These are phyloP conservation scores for Danionella cerebrum DNA, from an alignment of 2,113 vertebrate genomes.

Conservation along the genomic window DNA sequence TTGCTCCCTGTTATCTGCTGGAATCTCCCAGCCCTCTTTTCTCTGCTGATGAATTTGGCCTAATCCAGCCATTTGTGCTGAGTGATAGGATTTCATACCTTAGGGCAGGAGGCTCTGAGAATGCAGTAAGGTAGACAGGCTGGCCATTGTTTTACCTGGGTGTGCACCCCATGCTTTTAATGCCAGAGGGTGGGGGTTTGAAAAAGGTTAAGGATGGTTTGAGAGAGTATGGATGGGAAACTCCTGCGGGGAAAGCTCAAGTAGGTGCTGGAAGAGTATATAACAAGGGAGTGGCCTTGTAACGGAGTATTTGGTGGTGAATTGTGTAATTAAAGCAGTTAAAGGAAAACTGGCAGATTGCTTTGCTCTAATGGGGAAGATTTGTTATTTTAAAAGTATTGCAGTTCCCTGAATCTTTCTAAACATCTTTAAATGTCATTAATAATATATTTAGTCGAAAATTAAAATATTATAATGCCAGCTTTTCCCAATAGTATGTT, in stretches of 20 bases:
- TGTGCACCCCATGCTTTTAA: conserved; percentile 47
- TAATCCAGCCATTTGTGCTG: conserved; percentile 57
- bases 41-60: conserved; percentile 52
- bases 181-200: conserved; percentile 19
- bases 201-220: conserved; percentile 35
- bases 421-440: no score
- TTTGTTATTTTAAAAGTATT: no score
- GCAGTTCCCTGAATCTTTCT: no score
- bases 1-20: conserved; percentile 49
- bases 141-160: conserved; percentile 58
- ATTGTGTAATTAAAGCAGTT: no score
- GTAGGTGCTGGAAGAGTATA: conserved; percentile 18
- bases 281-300: conserved; percentile 4
- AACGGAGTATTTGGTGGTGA: neutral
- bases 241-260: conserved; percentile 4
- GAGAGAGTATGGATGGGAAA: conserved; percentile 17
- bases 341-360: no score
- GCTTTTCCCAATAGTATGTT: no score
- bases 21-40: conserved; percentile 53
- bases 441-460: no score
- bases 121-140: conserved; percentile 49
- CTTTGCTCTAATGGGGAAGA: no score
- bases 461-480: no score
- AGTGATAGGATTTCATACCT: conserved; percentile 68
- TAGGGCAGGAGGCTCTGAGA: conserved; percentile 53